Conservation (phyloP, 2,113 vertebrate genomes). For the Erinaceus europaeus region DNA sequence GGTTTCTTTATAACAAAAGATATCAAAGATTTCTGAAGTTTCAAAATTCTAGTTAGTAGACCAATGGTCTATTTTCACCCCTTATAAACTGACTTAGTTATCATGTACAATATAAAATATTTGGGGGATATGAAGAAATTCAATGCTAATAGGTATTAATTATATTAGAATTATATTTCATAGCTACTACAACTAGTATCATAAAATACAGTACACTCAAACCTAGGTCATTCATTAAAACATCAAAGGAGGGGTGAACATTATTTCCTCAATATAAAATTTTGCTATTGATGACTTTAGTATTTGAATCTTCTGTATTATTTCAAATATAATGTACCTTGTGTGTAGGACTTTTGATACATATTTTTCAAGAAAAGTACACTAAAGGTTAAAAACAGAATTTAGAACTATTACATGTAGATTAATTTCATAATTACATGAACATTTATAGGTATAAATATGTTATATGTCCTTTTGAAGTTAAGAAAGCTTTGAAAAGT, state of each 20-base stretch:
- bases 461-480: no score
- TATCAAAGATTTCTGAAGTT: neutral
- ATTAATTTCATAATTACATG: no score
- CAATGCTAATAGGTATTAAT: constrained; percentile 6
- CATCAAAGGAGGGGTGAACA: constrained; percentile 20
- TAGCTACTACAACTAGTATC: neutral
- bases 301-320: neutral
- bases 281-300: constrained; percentile 9
- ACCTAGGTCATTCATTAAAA: neutral
- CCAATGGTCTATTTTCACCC: neutral
- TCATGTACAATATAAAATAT: constrained; percentile 15
- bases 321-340: neutral
- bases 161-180: constrained; percentile 11
- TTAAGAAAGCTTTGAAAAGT: no score
- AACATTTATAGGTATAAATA: no score
- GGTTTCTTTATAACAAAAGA: neutral
- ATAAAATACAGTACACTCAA: constrained; percentile 3
- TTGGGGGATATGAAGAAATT: constrained; percentile 20
- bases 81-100: neutral
- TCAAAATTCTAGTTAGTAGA: neutral
- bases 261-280: constrained; percentile 19
- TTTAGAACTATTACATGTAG: neutral
- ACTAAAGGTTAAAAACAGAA: neutral
- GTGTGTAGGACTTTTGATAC: neutral
- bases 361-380: constrained; percentile 12